phyloP scores from a whole-genome alignment of 2,113 vertebrate genomes.

The Otolemur garnettii region DNA sequence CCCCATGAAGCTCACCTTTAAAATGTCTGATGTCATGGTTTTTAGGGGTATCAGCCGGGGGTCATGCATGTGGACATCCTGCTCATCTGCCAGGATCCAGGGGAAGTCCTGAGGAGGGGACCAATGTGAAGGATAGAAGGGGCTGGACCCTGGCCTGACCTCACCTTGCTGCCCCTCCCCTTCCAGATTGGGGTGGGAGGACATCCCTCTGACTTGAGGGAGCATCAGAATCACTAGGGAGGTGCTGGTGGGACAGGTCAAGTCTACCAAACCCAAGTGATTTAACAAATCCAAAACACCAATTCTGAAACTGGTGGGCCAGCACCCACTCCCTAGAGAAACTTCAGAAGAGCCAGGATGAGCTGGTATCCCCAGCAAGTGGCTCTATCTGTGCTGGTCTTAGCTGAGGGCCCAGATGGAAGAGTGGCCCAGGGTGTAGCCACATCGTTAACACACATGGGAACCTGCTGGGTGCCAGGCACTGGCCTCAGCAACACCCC shows the following conservation, averaged over 20 bases:
- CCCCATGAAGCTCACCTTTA: conserved; percentile 91
- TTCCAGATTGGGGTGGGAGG: background rate
- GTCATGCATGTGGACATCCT: conserved; percentile 97
- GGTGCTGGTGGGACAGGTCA: rapidly evolving
- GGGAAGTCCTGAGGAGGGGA: conserved; percentile 94
- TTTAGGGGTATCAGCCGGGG: conserved; percentile 96
- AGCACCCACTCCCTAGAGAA: background rate
- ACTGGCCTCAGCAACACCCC: too few relatives aligned
- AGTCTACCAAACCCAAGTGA: background rate
- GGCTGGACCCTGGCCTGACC: background rate
- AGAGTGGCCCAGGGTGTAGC: background rate
- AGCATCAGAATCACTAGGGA: background rate
- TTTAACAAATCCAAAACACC: background rate
- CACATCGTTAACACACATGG: background rate
- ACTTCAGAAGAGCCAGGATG: background rate
- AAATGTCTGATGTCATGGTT: conserved; percentile 97
- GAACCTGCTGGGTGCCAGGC: background rate
- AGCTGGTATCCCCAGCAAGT: background rate
- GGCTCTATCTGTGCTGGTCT: too few relatives aligned
- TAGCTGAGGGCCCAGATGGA: background rate
- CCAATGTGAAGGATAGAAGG: background rate
- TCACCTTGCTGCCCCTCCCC: background rate
- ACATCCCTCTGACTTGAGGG: background rate
- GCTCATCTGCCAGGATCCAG: conserved; percentile 98
- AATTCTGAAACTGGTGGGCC: background rate